Conservation (phyloP, 2,797 vertebrate genomes). For the Dermochelys coriacea region DNA sequence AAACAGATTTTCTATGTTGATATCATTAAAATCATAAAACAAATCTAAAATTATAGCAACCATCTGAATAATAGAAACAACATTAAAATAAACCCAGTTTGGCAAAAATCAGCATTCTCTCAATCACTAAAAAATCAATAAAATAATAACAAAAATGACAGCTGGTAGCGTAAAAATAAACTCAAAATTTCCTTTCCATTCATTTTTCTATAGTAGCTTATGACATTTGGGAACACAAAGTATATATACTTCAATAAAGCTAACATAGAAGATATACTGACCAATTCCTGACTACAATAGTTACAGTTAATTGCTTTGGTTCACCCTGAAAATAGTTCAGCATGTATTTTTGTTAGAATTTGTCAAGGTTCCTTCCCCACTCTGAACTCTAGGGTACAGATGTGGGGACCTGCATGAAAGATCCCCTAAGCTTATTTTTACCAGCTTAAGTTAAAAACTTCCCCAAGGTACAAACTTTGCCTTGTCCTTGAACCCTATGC, state of each 20-base stretch:
- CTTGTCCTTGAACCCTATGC: too few relatives aligned
- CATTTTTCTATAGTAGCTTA: neutral
- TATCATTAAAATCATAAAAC: neutral
- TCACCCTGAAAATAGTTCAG: conserved; percentile 64
- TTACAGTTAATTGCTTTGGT: conserved; percentile 58
- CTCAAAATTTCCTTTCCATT: neutral
- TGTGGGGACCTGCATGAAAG: too few relatives aligned
- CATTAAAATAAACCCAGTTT: neutral
- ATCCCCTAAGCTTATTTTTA: too few relatives aligned
- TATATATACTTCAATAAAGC: neutral
- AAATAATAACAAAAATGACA: neutral
- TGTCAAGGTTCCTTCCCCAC: too few relatives aligned
- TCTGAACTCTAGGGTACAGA: too few relatives aligned
- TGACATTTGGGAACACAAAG: neutral
- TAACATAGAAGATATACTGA: conserved; percentile 54
- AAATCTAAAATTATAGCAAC: neutral
- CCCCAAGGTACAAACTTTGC: too few relatives aligned
- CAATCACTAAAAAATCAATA: neutral
- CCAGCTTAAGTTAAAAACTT: too few relatives aligned
- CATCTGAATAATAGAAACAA: neutral
- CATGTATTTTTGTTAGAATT: conserved; percentile 45
- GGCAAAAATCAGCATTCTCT: neutral
- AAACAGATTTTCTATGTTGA: neutral
- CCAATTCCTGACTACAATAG: conserved; percentile 62
- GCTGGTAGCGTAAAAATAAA: neutral